Evolutionary conservation across 2,797 vertebrate species (phyloP).

Genomic region (Bufotes viridis): DNA sequence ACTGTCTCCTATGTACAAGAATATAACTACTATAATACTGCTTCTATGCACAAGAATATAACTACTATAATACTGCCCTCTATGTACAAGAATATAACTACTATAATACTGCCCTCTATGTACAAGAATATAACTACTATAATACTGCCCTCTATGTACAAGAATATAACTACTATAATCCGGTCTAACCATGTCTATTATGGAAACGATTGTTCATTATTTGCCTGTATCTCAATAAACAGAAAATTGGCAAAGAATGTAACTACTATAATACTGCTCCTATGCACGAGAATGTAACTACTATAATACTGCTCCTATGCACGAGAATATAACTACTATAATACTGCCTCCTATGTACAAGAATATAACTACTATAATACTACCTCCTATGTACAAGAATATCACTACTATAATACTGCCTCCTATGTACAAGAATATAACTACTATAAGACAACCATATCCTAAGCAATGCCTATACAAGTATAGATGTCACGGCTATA

Average conservation of each 20-base stretch:
- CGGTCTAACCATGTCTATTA: no score
- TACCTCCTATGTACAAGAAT: background rate
- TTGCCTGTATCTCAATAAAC: no score
- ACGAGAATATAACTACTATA: background rate
- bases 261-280: slow-evolving; percentile 2
- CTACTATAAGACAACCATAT: no score
- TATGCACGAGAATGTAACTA: background rate
- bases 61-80: background rate
- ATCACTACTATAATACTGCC: slow-evolving; percentile 9
- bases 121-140: background rate
- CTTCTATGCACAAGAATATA: background rate
- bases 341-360: background rate
- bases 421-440: background rate
- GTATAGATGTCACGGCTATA: background rate
- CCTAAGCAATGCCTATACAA: background rate
- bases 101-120: background rate
- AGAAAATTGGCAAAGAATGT: no score
- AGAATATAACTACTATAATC: slow-evolving; percentile 6
- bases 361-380: slow-evolving; percentile 11
- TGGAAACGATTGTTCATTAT: no score
- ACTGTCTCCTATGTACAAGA: background rate
- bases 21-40: slow-evolving; percentile 11
- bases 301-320: background rate
- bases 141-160: background rate
- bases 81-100: no score